Conservation (phyloP, 2,797 vertebrate species). For the Eupleurogrammus muticus region DNA sequence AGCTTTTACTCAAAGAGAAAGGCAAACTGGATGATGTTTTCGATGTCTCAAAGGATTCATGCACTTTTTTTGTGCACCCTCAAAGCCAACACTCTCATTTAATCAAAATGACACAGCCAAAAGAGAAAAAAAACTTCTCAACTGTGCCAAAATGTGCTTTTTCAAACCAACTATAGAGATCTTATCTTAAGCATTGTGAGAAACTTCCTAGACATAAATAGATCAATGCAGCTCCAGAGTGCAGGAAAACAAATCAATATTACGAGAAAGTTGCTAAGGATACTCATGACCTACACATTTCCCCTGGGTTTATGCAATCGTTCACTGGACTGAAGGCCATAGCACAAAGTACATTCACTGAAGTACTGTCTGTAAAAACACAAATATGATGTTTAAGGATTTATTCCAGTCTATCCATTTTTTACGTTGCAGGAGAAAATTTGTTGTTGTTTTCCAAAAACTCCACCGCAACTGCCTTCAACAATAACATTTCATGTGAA, state of each 20-base stretch:
- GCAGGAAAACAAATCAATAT: conserved; percentile 9
- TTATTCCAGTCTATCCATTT: no score
- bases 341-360: neutral
- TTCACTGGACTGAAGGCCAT: no score
- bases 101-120: neutral
- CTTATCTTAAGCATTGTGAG: conserved; percentile 1
- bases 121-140: conserved; percentile 4
- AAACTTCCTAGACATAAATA: neutral
- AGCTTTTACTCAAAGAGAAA: neutral
- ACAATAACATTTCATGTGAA: no score
- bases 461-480: no score
- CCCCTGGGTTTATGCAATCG: neutral
- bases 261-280: neutral
- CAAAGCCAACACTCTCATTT: neutral
- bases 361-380: no score
- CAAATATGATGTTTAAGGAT: no score
- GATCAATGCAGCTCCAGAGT: conserved; percentile 5
- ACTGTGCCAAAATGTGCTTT: conserved; percentile 2
- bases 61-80: conserved; percentile 1
- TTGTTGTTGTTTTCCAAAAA: neutral
- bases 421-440: neutral
- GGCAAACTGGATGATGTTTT: neutral
- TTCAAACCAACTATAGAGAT: neutral
- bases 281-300: neutral
- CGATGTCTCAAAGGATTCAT: neutral